These are phyloP conservation scores for Actinostola sp. DNA, from an alignment of 92 coral and sea anemone genomes.

Conservation along the genomic window DNA sequence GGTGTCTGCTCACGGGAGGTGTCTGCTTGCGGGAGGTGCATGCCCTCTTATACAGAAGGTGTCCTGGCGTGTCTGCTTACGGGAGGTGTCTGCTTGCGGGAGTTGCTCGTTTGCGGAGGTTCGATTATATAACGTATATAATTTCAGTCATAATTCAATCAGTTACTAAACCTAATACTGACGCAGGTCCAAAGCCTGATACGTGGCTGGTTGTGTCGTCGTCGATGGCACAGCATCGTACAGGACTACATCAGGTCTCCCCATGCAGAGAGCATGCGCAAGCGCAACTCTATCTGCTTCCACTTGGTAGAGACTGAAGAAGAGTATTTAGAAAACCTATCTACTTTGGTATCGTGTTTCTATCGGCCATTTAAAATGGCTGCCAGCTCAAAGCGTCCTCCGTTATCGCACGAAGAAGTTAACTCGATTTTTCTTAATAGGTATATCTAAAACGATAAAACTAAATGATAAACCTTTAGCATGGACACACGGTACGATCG, in stretches of 20 bases:
- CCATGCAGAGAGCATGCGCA: conserved; percentile 99
- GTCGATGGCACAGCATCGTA: conserved; percentile 98
- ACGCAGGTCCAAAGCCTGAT: conserved; percentile 91
- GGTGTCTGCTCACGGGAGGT: too few species aligned
- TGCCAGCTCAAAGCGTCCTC: conserved; percentile 96
- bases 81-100: too few species aligned
- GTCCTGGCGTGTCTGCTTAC: too few species aligned
- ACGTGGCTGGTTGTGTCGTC: conserved; percentile 99
- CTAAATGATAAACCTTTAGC: too few species aligned
- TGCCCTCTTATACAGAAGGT: too few species aligned
- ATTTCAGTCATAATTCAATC: neutral
- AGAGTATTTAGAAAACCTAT: conserved; percentile 82
- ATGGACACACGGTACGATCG: too few species aligned
- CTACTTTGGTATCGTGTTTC: conserved; percentile 90
- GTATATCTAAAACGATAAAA: conserved; percentile 33
- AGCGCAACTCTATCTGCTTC: conserved; percentile 88
- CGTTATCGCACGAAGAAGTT: conserved; percentile 92
- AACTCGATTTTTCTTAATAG: conserved; percentile 97
- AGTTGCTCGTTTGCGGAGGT: too few species aligned
- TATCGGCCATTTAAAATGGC: conserved; percentile 98
- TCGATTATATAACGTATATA: too few species aligned
- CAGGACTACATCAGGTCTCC: conserved; percentile 98
- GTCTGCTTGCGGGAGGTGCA: too few species aligned
- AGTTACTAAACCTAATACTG: conserved; percentile 1
- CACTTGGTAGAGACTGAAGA: conserved; percentile 88